Evolutionary conservation across 1,140 invertebrate species (phyloP), one percentile per base, ranked within the genome.

Genomic region (Archegozetes longisetosus): DNA sequence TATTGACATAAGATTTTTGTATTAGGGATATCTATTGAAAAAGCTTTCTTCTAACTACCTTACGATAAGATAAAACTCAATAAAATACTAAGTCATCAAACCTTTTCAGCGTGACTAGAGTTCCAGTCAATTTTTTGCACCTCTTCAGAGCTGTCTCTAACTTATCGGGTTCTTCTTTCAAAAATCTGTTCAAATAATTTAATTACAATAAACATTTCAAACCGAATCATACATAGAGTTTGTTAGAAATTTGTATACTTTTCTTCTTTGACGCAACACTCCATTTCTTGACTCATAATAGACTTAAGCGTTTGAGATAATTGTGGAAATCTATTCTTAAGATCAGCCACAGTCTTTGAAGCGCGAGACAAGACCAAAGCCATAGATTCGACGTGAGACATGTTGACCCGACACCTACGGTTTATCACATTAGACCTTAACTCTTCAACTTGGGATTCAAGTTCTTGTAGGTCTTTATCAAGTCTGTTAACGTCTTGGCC

Each of bases 331-430:
- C 86, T 80, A 27, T 86, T 79, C 76, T 96, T 96, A 62, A 95
- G 79, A 71, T 95, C 90, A 13, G 90, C 90, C 3, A 96, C 88
- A 29, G 88, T 90, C 82, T 94, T 91, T 73, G 87, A 86, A 59
- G 85, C 83, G 73, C 85, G 81, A 70, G 84, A 89, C 20, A 98
- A 75, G 58, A 93, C 81, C 63, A 96, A 76, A 20, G 92, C 92
- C 81, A 97, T 94, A 66, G 87, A 86, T 71, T 98, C 93, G 1
- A 98, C 91, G 70, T 96, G 92, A 0, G 84, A 82, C 86, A 94
- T 92, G 70, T 94, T 95, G 13, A 97, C 91, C 40, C 90, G 79
- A 50, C 88, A 93, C 70, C 91, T 85, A 57, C 88, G 80, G 74
- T 92, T 94, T 52, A 96, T 90, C 0, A 96, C 92, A 72, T 95